These are phyloP conservation scores for Aphidius ervi DNA, from an alignment of 1,140 invertebrate species.

Conservation along the genomic window DNA sequence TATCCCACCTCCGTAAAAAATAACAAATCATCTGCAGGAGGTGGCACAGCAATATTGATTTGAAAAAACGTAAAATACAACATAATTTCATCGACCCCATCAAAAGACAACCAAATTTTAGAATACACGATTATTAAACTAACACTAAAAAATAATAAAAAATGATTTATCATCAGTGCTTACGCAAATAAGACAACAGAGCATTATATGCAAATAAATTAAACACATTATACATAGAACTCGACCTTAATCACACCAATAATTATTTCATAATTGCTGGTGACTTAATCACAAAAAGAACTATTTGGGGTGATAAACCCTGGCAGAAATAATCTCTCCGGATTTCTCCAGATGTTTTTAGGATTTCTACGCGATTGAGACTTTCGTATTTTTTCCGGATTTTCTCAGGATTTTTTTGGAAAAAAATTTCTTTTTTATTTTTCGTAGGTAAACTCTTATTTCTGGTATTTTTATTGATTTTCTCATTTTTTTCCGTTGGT, in stretches of 20 bases:
- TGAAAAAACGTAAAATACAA: not conserved
- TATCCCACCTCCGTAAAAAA: no score
- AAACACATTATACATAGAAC: not conserved
- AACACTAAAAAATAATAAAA: not conserved
- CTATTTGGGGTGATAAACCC: conserved; percentile 4
- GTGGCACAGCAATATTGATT: conserved; percentile 17
- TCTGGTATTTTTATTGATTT: no score
- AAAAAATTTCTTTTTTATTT: no score
- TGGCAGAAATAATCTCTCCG: not conserved
- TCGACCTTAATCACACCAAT: conserved; percentile 2
- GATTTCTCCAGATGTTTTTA: no score
- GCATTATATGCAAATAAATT: conserved; percentile 3
- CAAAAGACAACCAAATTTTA: not conserved
- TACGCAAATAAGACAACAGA: conserved; percentile 9
- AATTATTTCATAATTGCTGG: conserved; percentile 19
- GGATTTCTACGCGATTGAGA: no score
- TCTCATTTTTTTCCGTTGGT: no score
- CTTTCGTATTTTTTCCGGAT: no score
- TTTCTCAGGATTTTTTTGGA: no score
- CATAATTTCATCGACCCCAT: not conserved
- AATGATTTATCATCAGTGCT: conserved; percentile 9
- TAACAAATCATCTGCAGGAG: not conserved
- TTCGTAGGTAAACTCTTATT: no score
- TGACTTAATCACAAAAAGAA: conserved; percentile 11
- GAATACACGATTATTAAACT: conserved; percentile 40